Evolutionary conservation across 2,888 invertebrate genomes (phyloP), one percentile per base, ranked within the genome.

Genomic region (Drosophila multiciliata): DNA sequence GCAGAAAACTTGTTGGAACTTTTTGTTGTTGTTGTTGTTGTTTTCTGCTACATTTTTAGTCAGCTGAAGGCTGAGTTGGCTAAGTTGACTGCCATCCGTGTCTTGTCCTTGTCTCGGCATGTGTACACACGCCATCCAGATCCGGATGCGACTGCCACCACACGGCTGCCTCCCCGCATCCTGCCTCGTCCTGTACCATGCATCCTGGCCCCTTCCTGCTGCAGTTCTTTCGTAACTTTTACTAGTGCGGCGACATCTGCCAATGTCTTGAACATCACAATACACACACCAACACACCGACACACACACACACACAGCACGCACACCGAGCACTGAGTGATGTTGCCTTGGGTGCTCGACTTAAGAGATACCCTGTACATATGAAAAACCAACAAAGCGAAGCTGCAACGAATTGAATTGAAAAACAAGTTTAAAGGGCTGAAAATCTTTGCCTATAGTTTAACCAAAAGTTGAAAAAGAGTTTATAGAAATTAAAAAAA

Each of bases 201-300:
- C 58, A 36, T 11, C 48, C 17, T 15, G 15, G 4, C n/a, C 50
- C 20, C 61, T 29, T 52, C 35, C 59, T 42, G 42, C 65, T 45
- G 64, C 33, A 57, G 61, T 67, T 20, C 66, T 61, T 66, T 72
- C 54, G 79, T 78, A 87, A 85, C 88, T 87, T 85, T 85, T 75
- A 83, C 75, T 83, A 80, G 83, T 80, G 88, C 88, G 85, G 90
- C 85, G 85, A 85, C 85, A 85, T 85, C 85, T 85, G 85, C 90
- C 85, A 86, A 86, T 86, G 85, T 86, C 85, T 89, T 86, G 71
- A 88, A 90, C 90, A 89, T 82, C 82, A 83, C 83, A 85, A 73
- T 72, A 84, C 84, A 83, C 73, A 85, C 77, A 73, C 33, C 38
- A 17, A 35, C 12, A 55, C 20, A 33, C 42, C 23, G 32, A 65